Conservation (phyloP, 1,140 invertebrate species). For the Coenobita brevimanus region DNA sequence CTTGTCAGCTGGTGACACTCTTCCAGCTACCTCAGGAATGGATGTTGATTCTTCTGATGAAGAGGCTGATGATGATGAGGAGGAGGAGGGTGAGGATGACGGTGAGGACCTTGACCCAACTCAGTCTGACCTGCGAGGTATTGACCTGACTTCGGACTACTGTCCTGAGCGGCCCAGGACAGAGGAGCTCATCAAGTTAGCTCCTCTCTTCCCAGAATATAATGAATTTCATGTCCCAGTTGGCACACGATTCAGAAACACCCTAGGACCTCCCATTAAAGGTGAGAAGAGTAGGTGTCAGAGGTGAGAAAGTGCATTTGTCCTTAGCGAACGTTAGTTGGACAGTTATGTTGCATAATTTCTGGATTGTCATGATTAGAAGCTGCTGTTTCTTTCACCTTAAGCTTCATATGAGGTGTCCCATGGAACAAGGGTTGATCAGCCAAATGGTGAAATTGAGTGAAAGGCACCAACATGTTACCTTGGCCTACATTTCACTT, state of each 20-base stretch:
- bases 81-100: conserved; percentile 34
- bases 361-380: no score
- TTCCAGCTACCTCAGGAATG: neutral
- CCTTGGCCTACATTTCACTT: no score
- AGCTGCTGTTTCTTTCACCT: no score
- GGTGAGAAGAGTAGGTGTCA: no score
- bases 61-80: conserved; percentile 50
- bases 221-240: conserved; percentile 35
- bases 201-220: conserved; percentile 40
- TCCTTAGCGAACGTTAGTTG: no score
- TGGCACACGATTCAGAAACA: conserved; percentile 49
- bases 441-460: no score
- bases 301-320: no score
- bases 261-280: neutral
- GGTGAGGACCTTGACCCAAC: conserved; percentile 47
- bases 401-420: no score
- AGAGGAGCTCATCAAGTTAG: conserved; percentile 50
- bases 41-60: conserved; percentile 70
- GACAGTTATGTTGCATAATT: no score
- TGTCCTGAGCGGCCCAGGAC: conserved; percentile 58
- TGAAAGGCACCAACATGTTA: no score
- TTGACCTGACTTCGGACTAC: conserved; percentile 51
- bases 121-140: conserved; percentile 2
- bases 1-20: neutral
- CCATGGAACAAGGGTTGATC: no score